These are phyloP conservation scores for Otus scops DNA, from an alignment of 2,797 vertebrate species.

Conservation along the genomic window DNA sequence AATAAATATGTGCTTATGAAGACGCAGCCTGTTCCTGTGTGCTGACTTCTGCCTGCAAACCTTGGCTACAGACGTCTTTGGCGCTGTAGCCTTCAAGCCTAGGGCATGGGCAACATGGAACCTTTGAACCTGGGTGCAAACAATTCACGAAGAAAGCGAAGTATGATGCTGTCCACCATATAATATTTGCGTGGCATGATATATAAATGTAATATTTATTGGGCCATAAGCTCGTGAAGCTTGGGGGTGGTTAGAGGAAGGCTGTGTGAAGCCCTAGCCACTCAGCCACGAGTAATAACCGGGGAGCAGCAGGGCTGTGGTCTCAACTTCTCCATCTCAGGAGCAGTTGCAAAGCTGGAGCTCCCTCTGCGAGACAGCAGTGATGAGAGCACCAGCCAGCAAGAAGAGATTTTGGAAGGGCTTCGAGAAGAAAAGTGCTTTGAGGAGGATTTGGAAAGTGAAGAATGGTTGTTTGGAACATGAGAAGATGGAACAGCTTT, in stretches of 20 bases:
- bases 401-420: neutral
- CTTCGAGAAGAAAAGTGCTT: neutral
- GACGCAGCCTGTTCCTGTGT: neutral
- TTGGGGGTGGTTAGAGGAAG: neutral
- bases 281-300: neutral
- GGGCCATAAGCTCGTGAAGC: neutral
- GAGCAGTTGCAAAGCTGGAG: neutral
- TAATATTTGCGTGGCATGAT: neutral
- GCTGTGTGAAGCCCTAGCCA: rapidly evolving
- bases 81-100: neutral
- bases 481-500: neutral
- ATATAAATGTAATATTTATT: neutral
- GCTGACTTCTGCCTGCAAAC: neutral
- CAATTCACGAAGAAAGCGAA: neutral
- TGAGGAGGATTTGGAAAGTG: neutral
- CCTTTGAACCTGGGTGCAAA: neutral
- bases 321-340: neutral
- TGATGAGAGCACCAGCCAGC: neutral
- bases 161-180: neutral
- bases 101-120: neutral
- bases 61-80: neutral
- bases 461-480: neutral
- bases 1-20: neutral
- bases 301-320: neutral
- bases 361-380: neutral